Evolutionary conservation across 2,113 vertebrate genomes (phyloP).

Genomic region (Xiphophorus couchianus): DNA sequence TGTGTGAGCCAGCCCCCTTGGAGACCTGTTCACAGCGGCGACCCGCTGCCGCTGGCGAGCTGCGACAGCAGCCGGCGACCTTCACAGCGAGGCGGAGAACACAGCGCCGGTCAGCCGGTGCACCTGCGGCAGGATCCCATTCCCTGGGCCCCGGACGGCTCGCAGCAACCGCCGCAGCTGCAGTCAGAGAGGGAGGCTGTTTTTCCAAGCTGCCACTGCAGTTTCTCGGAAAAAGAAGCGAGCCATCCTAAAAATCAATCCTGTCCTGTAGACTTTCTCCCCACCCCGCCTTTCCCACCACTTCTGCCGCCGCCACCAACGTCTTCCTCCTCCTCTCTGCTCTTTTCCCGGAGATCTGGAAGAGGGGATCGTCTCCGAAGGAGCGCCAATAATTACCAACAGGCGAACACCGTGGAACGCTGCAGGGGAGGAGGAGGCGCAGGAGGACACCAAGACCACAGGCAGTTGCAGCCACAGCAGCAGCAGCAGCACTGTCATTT

Average conservation of each 20-base stretch:
- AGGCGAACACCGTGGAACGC: slow-evolving; percentile 74
- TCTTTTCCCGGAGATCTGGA: slow-evolving; percentile 67
- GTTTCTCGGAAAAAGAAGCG: slow-evolving; percentile 73
- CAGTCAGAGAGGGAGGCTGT: slow-evolving; percentile 65
- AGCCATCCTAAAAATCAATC: slow-evolving; percentile 65
- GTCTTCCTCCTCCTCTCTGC: slow-evolving; percentile 65
- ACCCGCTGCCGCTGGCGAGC: slow-evolving; percentile 68
- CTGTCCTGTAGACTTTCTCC: slow-evolving; percentile 58
- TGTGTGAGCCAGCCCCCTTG: slow-evolving; percentile 74
- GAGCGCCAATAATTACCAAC: slow-evolving; percentile 76
- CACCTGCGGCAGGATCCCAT: slow-evolving; percentile 68
- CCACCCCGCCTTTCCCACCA: slow-evolving; percentile 72
- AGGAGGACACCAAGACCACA: slow-evolving; percentile 76
- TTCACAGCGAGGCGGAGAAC: slow-evolving; percentile 49
- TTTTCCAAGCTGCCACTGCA: slow-evolving; percentile 78
- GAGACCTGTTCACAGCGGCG: slow-evolving; percentile 68
- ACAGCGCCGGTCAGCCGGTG: slow-evolving; percentile 56
- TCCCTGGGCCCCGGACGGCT: slow-evolving; percentile 72
- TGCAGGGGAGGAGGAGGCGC: slow-evolving; percentile 78
- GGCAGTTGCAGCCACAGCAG: slow-evolving; percentile 73
- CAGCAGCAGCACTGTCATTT: slow-evolving; percentile 73
- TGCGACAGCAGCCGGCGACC: slow-evolving; percentile 68
- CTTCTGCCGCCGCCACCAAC: slow-evolving; percentile 70
- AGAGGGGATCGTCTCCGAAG: slow-evolving; percentile 68
- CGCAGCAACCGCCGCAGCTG: slow-evolving; percentile 52